Conservation (phyloP, 1,140 invertebrate species). For the Caenorhabditis remanei region DNA sequence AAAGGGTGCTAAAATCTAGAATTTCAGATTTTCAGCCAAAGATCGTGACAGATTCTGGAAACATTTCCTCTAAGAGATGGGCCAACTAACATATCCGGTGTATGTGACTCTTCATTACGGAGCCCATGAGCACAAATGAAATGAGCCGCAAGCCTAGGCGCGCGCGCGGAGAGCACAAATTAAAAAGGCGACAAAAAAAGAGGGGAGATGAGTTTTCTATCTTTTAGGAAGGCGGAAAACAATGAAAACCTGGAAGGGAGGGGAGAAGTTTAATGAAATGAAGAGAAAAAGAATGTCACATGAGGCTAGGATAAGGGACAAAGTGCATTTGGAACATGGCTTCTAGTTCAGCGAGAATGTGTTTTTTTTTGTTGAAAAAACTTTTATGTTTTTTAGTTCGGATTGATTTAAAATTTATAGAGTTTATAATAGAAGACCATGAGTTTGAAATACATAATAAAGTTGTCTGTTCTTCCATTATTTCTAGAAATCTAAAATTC, state of each 20-base stretch:
- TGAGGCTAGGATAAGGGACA: too few species aligned
- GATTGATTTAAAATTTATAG: constrained; percentile 10
- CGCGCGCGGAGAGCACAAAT: constrained; percentile 3
- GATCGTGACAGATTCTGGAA: too few species aligned
- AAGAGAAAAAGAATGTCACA: background rate
- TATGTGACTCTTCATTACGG: background rate
- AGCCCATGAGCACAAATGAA: constrained; percentile 25
- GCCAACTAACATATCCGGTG: background rate
- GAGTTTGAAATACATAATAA: background rate
- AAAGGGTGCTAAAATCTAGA: too few species aligned
- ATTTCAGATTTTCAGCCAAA: too few species aligned
- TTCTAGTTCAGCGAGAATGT: too few species aligned
- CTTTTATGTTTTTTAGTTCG: background rate
- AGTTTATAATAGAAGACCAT: background rate
- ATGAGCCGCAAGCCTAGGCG: background rate
- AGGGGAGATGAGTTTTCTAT: too few species aligned
- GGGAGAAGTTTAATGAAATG: constrained; percentile 24
- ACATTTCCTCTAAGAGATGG: too few species aligned
- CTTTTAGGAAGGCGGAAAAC: background rate
- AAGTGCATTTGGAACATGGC: background rate
- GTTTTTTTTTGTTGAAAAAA: background rate
- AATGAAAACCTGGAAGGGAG: background rate
- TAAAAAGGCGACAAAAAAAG: constrained; percentile 11
- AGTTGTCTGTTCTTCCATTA: background rate
- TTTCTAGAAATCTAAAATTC: background rate